Evolutionary conservation across 2,888 invertebrate genomes (phyloP).

Genomic region (Scaptomyza flava): DNA sequence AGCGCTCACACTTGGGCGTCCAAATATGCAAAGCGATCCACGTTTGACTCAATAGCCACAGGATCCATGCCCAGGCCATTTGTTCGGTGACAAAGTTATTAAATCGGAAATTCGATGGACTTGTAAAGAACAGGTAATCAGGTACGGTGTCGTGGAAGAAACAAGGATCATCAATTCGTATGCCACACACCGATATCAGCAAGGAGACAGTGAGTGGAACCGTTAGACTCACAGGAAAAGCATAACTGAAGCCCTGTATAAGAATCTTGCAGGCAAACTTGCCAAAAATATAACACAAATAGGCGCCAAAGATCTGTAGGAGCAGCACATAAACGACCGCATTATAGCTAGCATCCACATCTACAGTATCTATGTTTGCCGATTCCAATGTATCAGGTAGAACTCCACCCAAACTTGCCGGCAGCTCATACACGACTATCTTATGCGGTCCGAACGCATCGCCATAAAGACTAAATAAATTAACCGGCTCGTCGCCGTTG

Average conservation of each 20-base stretch:
- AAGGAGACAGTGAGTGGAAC: slow-evolving; percentile 95
- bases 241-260: slow-evolving; percentile 98
- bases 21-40: slow-evolving; percentile 99
- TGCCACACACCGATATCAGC: slow-evolving; percentile 94
- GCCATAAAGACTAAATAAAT: slow-evolving; percentile 91
- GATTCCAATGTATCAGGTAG: slow-evolving; percentile 91
- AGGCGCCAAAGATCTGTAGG: slow-evolving; percentile 92
- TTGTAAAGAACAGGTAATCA: slow-evolving; percentile 95
- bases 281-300: slow-evolving; percentile 95
- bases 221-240: slow-evolving; percentile 96
- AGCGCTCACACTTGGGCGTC: slow-evolving; percentile 98
- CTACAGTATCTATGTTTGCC: slow-evolving; percentile 90
- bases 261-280: slow-evolving; percentile 98
- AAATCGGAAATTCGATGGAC: slow-evolving; percentile 92
- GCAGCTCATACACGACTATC: slow-evolving; percentile 90
- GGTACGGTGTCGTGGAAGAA: slow-evolving; percentile 94
- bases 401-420: slow-evolving; percentile 81
- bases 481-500: slow-evolving; percentile 90
- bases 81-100: slow-evolving; percentile 93
- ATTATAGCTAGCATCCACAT: slow-evolving; percentile 89
- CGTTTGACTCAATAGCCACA: slow-evolving; percentile 97
- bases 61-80: slow-evolving; percentile 96
- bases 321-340: slow-evolving; percentile 91
- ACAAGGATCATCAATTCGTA: slow-evolving; percentile 94
- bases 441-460: slow-evolving; percentile 91